Evolutionary conservation across 2,113 vertebrate species (phyloP).

Genomic region (Rutilus rutilus): DNA sequence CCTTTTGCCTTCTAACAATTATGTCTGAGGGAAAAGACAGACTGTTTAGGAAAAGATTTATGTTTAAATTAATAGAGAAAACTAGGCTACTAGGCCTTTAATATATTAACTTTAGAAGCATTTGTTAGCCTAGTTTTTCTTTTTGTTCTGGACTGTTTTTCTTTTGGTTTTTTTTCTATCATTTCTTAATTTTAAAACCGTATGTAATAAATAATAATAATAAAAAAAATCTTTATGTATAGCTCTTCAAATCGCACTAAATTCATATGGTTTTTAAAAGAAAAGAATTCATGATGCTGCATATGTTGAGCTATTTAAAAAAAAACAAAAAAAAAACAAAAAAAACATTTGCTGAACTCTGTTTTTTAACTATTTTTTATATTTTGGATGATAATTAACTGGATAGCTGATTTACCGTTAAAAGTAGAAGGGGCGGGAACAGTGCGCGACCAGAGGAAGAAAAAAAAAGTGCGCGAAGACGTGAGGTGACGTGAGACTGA

Average conservation of each 20-base stretch:
- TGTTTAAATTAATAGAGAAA: no score
- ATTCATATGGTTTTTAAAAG: background rate
- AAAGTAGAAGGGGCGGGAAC: background rate
- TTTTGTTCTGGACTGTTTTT: no score
- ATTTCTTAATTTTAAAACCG: no score
- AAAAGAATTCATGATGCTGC: background rate
- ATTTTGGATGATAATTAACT: background rate
- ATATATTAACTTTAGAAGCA: no score
- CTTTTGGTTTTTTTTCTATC: accelerated
- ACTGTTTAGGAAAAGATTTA: no score
- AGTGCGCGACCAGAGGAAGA: background rate
- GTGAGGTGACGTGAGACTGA: background rate
- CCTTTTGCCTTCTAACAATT: background rate
- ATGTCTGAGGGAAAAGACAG: no score
- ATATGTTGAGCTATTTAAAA: background rate
- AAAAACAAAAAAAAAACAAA: no score
- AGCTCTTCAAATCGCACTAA: no score
- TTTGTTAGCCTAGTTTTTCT: no score
- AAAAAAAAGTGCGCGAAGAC: background rate
- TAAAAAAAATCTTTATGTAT: no score
- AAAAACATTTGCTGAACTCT: background rate
- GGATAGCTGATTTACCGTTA: background rate
- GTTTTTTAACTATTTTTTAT: background rate
- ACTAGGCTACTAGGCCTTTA: no score
- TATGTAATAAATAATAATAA: no score